Evolutionary conservation across 2,888 invertebrate species (phyloP), one percentile per base, ranked within the genome.

Genomic region (Lymantria dispar): DNA sequence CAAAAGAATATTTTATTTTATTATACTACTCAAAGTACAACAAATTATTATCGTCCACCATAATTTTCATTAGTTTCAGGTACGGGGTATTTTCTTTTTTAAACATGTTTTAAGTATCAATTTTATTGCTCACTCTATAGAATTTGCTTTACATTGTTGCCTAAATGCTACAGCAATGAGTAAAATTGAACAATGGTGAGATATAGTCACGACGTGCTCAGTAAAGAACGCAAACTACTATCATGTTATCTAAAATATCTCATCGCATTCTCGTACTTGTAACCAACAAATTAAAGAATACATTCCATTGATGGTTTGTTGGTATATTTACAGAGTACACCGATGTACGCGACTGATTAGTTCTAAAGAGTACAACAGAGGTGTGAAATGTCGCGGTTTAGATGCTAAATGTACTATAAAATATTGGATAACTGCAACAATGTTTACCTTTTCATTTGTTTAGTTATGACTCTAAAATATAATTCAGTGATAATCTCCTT

Each of bases 361-460:
- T 41, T 54, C 45, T 47, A 50, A 61, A 46, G 43, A 57, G 52
- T 57, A 62, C 52, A 22, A 22, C 33, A 52, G 61, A 74, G 70
- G 77, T 78, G 79, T 70, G 72, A 74, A 78, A 76, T 75, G 64
- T 76, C 70, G 62, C 68, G 59, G 61, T 54, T 55, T 54, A 48
- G 61, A 52, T 64, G 71, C 70, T 78, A 78, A 76, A 72, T 62
- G 68, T 54, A 51, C 68, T 66, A 80, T 70, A 68, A 78, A 82
- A 75, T 78, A 67, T 73, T 70, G 57, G 36, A 37, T 22, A 45
- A 45, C 14, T 46, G 39, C 38, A 39, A 46, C 39, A 42, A 12
- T 11, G 29, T n/a, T 22, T 11, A 33, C 8, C 10, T 33, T 33
- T 33, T 33, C 33, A 7, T 33, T 33, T 10, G 33, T 33, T 33